These are phyloP conservation scores for Eudorcas thomsonii DNA, from an alignment of 2,113 vertebrate genomes.

Conservation along the genomic window DNA sequence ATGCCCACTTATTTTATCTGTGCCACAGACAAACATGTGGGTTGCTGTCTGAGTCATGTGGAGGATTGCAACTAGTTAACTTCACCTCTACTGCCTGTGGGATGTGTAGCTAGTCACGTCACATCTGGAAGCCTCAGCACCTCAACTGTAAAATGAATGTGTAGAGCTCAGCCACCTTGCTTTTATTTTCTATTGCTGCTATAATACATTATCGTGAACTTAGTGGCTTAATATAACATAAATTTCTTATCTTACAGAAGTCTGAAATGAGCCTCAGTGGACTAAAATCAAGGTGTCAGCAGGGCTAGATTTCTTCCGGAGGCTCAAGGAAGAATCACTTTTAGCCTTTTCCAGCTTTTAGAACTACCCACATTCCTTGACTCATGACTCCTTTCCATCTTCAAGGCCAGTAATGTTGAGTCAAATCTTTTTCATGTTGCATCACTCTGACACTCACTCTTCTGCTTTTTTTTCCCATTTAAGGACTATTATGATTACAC, in stretches of 20 bases:
- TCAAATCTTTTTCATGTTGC: neutral
- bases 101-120: neutral
- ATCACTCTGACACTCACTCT: neutral
- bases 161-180: neutral
- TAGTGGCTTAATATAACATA: neutral
- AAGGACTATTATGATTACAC: neutral
- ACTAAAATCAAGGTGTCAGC: neutral
- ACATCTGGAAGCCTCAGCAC: neutral
- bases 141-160: neutral
- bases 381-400: neutral
- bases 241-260: neutral
- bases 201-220: neutral
- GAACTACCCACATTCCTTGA: neutral
- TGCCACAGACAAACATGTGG: neutral
- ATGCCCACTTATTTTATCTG: neutral
- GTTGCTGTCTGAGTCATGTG: neutral
- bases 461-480: neutral
- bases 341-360: neutral
- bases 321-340: neutral
- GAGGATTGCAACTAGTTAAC: neutral
- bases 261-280: neutral
- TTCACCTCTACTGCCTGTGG: neutral
- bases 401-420: neutral
- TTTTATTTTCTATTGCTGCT: neutral
- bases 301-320: neutral